Evolutionary conservation across 2,797 vertebrate genomes (phyloP), one percentile per base, ranked within the genome.

Genomic region (Thaleichthys pacificus): DNA sequence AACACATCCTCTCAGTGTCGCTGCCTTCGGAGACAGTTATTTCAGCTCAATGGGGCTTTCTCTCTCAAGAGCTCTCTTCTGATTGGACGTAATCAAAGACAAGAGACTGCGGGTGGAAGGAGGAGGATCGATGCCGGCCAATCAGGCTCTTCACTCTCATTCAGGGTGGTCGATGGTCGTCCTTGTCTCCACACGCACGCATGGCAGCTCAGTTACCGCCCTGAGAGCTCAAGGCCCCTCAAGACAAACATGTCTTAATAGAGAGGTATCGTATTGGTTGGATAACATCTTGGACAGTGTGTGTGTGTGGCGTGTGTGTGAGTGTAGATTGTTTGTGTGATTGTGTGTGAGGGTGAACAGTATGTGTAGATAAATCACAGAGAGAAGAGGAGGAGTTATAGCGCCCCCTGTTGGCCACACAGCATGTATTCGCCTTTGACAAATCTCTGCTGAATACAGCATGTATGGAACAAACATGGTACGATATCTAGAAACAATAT

Each of bases 61-160:
- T 11, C 19, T 74, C 74, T 8, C 14, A 42, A 24, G 66, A 4
- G 76, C 82, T 80, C 80, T 78, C 70, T 68, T 82, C 81, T 87
- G 85, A 89, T 84, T 88, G 84, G 77, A 74, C 47, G 66, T 84
- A 87, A 90, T 91, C 87, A 88, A 86, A 82, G 86, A n/a, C 75
- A 26, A 75, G 80, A 84, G 47, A 11, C 47, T 14, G 47, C 14
- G 21, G 86, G 80, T 84, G 3, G 81, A 68, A 60, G 73, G 77
- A 76, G 82, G 84, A 76, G 71, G 81, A 91, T 91, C 89, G 51
- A 91, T 91, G 78, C 78, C 76, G 74, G 87, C 88, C 86, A 88
- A 90, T 92, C 80, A 54, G 81, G 67, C 78, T 85, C 85, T 89
- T 91, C 86, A 74, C 86, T 91, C 89, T 89, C 87, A 85, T 92